These are phyloP conservation scores for Brotula barbata DNA, from an alignment of 2,797 vertebrate genomes.

Conservation along the genomic window DNA sequence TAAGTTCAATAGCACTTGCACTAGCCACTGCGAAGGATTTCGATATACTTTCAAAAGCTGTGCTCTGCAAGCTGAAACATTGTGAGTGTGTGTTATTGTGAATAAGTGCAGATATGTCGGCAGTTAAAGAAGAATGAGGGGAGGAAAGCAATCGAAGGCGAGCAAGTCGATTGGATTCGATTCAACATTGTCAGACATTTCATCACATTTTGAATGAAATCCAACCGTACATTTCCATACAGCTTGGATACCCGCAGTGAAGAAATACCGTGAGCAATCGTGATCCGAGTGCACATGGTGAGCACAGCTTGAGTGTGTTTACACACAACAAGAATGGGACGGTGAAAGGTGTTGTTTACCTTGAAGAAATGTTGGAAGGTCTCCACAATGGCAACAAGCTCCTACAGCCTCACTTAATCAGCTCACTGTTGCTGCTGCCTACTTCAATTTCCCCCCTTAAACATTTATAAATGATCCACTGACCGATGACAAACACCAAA, in stretches of 20 bases:
- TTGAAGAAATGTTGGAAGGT: neutral
- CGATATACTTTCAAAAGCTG: too few species aligned
- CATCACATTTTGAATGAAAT: neutral
- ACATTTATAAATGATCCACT: too few species aligned
- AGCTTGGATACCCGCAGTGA: neutral
- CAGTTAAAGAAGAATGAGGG: neutral
- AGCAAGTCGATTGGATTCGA: too few species aligned
- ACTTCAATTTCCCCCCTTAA: too few species aligned
- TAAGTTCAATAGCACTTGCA: conserved; percentile 18
- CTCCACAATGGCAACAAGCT: neutral
- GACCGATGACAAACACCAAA: too few species aligned
- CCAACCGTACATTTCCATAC: neutral
- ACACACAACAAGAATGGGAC: neutral
- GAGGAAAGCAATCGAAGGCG: too few species aligned
- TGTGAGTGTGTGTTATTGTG: too few species aligned
- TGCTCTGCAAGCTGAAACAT: too few species aligned
- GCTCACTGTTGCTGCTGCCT: too few species aligned
- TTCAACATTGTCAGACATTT: neutral
- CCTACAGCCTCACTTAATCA: neutral
- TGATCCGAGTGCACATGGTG: too few species aligned
- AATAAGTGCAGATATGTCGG: too few species aligned
- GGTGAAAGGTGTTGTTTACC: neutral
- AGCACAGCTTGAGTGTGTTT: neutral
- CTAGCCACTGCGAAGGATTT: conserved; percentile 9
- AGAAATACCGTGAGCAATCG: too few species aligned